Base-by-base conservation (phyloP, 2,888 invertebrate species). In the Drosophila nigritarsus region DNA sequence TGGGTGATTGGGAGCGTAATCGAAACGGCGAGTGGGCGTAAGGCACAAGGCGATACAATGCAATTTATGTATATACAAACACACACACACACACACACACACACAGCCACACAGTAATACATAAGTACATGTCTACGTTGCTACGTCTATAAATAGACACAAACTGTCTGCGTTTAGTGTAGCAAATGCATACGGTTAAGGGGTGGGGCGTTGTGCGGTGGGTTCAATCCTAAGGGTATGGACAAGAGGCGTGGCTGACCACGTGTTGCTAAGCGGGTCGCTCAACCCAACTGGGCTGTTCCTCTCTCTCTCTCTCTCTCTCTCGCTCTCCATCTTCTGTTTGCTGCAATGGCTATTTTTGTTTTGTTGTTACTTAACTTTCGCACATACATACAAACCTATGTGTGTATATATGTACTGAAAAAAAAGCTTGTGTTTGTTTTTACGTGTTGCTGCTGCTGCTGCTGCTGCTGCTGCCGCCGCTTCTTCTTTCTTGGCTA, bases 261-360 rank as follows among this genome's bases (percentile, higher is more conserved):
- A 77, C 82, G 86, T 83, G 82, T 82, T 82, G 82, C 86, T 83
- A 80, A 80, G 83, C 83, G 86, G 83, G 82, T 82, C 86, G 82
- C 83, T 86, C 73, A 82, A 86, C 80, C 63, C 72, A 67, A 54
- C 62, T 34, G 65, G 18, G 38, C 53, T 45, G 59, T 18, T 27
- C 34, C 11, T 36, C 32, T 36, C 38, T 38, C 38, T 18, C 32
- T 36, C 38, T 38, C 38, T 18, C 20, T 38, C 18, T 38, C 18
- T 36, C 38, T n/a, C 11, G n/a, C 27, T 40, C 15, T 15, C 45
- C 45, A 24, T 55, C 54, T 38, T 49, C 6, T 49, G 18, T 20
- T 18, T 53, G 49, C 45, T 61, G 72, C 66, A 72, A 13, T 65
- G 42, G 51, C 34, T 18, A 45, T 51, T 51, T 29, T 56, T 65